Percentiles rank a stretch among this genome's conserved stretches.
Conservation (phyloP, 2,113 vertebrate species). For the Gadus macrocephalus region DNA sequence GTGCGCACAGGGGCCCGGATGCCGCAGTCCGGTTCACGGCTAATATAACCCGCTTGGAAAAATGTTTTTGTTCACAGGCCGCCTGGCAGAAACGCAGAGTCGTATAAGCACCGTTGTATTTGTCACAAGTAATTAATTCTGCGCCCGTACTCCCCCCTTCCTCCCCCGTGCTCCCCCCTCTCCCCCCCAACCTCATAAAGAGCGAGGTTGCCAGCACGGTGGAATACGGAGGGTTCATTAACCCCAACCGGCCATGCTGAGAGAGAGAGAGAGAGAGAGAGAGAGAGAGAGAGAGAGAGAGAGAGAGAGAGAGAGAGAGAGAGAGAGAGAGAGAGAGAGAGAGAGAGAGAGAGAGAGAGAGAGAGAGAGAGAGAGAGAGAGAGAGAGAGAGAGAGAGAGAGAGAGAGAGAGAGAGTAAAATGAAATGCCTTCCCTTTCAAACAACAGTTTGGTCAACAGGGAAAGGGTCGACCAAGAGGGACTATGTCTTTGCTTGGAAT, state of each 20-base stretch:
- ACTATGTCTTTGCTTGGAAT: too few relatives aligned
- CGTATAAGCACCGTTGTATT: constrained; percentile 55
- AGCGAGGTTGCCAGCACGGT: constrained; percentile 52
- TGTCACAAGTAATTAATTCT: constrained; percentile 75
- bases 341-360: too few relatives aligned
- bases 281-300: not conserved
- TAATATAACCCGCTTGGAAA: constrained; percentile 59
- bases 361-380: too few relatives aligned
- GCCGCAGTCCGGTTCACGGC: constrained; percentile 50
- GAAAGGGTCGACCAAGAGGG: too few relatives aligned
- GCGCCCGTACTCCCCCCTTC: not conserved
- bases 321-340: too few relatives aligned
- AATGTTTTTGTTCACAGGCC: constrained; percentile 71
- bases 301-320: too few relatives aligned
- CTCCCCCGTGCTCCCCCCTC: too few relatives aligned
- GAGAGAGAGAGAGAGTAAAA: not conserved
- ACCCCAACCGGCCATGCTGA: constrained; percentile 54
- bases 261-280: not conserved
- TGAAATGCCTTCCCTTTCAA: not conserved
- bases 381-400: too few relatives aligned
- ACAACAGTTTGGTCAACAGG: not conserved
- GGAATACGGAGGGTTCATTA: constrained; percentile 69
- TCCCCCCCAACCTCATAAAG: constrained; percentile 50
- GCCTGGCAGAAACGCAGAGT: constrained; percentile 57
- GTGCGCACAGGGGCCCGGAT: not conserved